These are phyloP conservation scores for Xiphorhynchus erythropygius DNA, from an alignment of 2,797 vertebrate species.

Conservation along the genomic window DNA sequence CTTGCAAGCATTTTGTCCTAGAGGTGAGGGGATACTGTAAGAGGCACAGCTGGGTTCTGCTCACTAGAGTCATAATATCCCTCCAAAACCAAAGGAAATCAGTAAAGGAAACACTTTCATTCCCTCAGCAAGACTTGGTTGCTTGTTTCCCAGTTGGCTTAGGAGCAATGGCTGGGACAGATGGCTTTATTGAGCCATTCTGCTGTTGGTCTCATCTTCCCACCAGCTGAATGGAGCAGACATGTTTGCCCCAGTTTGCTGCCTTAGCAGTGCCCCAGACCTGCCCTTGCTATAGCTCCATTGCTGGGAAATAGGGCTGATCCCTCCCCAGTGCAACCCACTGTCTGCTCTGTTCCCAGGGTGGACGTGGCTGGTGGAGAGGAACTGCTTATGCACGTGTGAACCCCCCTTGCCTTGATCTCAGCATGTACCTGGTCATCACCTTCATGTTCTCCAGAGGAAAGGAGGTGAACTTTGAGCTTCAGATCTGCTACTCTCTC, in stretches of 20 bases:
- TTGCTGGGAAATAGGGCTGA: background rate
- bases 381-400: rapidly evolving
- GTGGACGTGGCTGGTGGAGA: background rate
- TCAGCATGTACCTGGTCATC: constrained; percentile 80
- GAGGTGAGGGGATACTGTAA: background rate
- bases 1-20: constrained; percentile 83
- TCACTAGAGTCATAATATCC: background rate
- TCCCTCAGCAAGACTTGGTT: rapidly evolving
- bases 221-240: background rate
- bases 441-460: constrained; percentile 74
- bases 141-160: background rate
- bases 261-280: background rate
- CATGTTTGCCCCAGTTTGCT: background rate
- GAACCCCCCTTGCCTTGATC: background rate
- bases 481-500: constrained; percentile 78
- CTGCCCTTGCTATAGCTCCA: background rate
- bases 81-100: background rate
- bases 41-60: background rate
- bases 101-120: background rate
- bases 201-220: background rate
- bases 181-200: background rate
- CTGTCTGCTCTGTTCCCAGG: background rate
- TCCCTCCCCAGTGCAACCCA: background rate
- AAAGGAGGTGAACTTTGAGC: constrained; percentile 80
- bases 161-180: background rate